Evolutionary conservation across 2,888 invertebrate genomes (phyloP).

Genomic region (Volucella bombylans): DNA sequence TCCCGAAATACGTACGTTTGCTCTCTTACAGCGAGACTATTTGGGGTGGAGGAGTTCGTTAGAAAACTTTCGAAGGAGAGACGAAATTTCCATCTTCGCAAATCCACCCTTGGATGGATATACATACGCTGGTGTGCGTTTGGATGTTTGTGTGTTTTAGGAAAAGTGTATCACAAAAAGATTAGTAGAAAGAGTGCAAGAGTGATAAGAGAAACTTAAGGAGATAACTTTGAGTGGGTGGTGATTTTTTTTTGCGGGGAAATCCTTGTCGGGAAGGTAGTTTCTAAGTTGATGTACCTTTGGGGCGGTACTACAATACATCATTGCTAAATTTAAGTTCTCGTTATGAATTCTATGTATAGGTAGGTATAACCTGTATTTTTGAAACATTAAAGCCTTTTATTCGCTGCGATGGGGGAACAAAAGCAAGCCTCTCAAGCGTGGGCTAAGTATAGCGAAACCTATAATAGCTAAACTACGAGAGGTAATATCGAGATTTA

Average conservation of each 20-base stretch:
- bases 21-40: slow-evolving; percentile 66
- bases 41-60: slow-evolving; percentile 70
- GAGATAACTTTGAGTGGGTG: slow-evolving; percentile 63
- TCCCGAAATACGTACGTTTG: slow-evolving; percentile 71
- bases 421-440: too few species aligned
- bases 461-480: too few species aligned
- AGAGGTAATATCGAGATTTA: too few species aligned
- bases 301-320: too few species aligned
- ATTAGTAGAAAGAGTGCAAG: slow-evolving; percentile 6
- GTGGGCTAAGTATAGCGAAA: too few species aligned
- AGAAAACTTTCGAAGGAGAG: slow-evolving; percentile 63
- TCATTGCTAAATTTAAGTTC: too few species aligned
- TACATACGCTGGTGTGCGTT: slow-evolving; percentile 12
- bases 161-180: slow-evolving; percentile 54
- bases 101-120: slow-evolving; percentile 57
- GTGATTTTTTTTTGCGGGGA: slow-evolving; percentile 24
- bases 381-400: too few species aligned
- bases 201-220: slow-evolving; percentile 18
- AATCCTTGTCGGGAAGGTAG: slow-evolving; percentile 30
- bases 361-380: too few species aligned
- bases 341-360: too few species aligned
- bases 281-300: not conserved
- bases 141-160: slow-evolving; percentile 5
- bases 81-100: slow-evolving; percentile 56
- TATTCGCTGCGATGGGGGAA: too few species aligned